Evolutionary conservation across 2,113 vertebrate genomes (phyloP).

Genomic region (Misgurnus anguillicaudatus): DNA sequence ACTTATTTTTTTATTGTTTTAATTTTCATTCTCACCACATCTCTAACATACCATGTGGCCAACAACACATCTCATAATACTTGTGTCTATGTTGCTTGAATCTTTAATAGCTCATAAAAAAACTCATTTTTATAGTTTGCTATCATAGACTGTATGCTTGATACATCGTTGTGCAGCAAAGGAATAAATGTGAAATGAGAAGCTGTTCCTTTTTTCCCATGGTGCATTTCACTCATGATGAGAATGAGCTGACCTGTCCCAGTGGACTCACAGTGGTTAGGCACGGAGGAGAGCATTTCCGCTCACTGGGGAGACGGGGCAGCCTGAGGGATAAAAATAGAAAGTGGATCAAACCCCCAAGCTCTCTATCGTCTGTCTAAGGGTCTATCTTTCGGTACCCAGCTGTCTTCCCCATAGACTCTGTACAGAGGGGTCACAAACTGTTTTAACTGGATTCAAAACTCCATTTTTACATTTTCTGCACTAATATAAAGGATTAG

Average conservation of each 20-base stretch:
- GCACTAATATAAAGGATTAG: background rate
- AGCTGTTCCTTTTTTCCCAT: background rate
- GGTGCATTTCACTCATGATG: conserved; percentile 6
- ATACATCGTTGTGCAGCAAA: background rate
- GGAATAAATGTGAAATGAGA: background rate
- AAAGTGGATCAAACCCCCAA: background rate
- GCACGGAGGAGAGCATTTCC: background rate
- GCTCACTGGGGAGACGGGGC: conserved; percentile 24
- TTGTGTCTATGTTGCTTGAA: conserved; percentile 2
- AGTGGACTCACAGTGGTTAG: conserved; percentile 15
- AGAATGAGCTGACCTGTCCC: conserved; percentile 9
- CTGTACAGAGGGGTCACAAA: background rate
- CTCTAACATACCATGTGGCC: conserved; percentile 1
- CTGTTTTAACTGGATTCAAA: background rate
- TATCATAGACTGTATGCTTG: conserved; percentile 9
- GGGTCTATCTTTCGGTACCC: background rate
- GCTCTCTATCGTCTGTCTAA: background rate
- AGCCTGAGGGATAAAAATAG: conserved; percentile 38
- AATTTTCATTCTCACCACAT: background rate
- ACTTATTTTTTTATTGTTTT: no score
- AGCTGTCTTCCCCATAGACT: background rate
- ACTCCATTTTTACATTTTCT: background rate
- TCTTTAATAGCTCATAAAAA: background rate
- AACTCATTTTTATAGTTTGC: background rate
- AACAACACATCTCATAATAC: background rate